Conservation (phyloP, 2,888 invertebrate genomes). For the Ceriagrion tenellum region DNA sequence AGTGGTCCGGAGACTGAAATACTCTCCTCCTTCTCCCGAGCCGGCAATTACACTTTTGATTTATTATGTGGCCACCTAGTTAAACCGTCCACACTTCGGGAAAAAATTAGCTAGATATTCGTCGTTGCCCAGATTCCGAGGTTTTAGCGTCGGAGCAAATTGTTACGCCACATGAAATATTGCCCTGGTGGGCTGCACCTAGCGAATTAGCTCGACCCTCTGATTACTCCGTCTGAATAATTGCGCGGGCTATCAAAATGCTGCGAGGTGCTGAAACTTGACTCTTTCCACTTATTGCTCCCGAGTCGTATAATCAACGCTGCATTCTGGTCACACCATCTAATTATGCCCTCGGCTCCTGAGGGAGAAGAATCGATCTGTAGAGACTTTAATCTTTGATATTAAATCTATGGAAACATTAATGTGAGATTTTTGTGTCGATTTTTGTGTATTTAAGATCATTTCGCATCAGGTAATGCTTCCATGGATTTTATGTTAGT, state of each 20-base stretch:
- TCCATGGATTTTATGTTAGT: too few species aligned
- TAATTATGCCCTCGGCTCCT: background rate
- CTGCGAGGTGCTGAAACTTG: background rate
- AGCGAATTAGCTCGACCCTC: conserved; percentile 39
- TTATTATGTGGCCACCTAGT: conserved; percentile 57
- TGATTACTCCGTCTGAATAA: conserved; percentile 43
- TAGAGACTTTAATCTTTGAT: too few species aligned
- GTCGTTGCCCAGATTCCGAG: conserved; percentile 1
- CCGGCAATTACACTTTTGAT: conserved; percentile 22
- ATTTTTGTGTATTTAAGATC: too few species aligned
- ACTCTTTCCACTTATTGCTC: background rate
- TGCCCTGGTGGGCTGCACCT: conserved; percentile 5
- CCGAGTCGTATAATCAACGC: background rate
- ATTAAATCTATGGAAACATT: too few species aligned
- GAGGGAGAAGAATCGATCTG: background rate
- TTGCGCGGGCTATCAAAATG: background rate
- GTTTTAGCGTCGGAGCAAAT: conserved; percentile 59
- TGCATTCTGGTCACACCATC: background rate
- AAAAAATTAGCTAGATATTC: conserved; percentile 45
- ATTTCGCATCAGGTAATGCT: too few species aligned
- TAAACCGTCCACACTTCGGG: conserved; percentile 31
- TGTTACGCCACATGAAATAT: conserved; percentile 50
- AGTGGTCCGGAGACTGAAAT: background rate
- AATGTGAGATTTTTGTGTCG: too few species aligned
- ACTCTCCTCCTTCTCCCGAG: background rate